Base-by-base conservation (phyloP, 2,113 vertebrate genomes). In the Butorides virescens region DNA sequence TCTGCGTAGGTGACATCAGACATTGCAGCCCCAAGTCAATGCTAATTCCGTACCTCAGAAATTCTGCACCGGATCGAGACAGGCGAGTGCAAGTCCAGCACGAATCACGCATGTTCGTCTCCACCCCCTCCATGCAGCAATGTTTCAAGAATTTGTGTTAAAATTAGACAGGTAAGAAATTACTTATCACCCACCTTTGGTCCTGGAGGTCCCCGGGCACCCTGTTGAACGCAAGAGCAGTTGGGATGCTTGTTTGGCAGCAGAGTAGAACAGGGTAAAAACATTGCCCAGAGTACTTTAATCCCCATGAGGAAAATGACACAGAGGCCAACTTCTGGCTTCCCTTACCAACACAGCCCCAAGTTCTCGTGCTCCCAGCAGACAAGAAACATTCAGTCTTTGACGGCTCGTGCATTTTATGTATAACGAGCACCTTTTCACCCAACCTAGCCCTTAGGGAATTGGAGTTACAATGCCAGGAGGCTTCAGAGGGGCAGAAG, bases 171-270 rank as follows among this genome's bases (percentile, higher is more conserved):
- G 39, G 7, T 82, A 61, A 85, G 37, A 42, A 77, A 76, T 29
- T 32, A 11, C 15, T 81, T 63, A n/a, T 42, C n/a, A 81, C 97
- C 78, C 96, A 99, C 99, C 98, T 98, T 98, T 93, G 97, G 98
- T 68, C 99, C 99, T 77, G 98, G 98, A 56, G 97, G 95, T 95
- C 99, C 99, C 61, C 96, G 98, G 47, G 86, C 86, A 89, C 99
- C 99, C 99, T 99, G 95, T 93, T 71, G 91, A 46, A 95, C 55
- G 17, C 30, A 67, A 68, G 71, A 96, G 17, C 8, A 42, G 66
- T 59, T 12, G 4, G 13, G 63, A 44, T 34, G 44, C 4, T 90
- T 58, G 23, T 79, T 83, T 77, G 85, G 62, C 46, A 86, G 37
- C 7, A 18, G 9, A 63, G 2, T 12, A 5, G 26, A 88, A 76